Conservation (phyloP, 2,797 vertebrate species). For the Thripadectes ignobilis region DNA sequence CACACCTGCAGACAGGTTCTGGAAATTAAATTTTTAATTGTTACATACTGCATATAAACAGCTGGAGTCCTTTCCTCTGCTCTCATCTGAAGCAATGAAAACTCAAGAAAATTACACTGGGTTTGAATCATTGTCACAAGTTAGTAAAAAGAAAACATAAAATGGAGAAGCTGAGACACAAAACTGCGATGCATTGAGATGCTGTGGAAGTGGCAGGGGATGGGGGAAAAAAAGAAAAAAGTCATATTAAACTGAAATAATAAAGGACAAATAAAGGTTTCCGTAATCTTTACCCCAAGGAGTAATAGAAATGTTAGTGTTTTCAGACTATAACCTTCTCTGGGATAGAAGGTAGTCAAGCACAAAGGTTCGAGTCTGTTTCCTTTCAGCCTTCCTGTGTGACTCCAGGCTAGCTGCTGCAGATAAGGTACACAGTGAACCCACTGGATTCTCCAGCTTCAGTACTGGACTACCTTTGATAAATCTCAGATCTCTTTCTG, state of each 20-base stretch:
- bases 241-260: neutral
- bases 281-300: neutral
- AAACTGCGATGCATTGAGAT: neutral
- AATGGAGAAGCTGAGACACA: slow-evolving; percentile 3
- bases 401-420: neutral
- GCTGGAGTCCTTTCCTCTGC: slow-evolving; percentile 65
- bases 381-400: neutral
- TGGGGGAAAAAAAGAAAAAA: neutral
- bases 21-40: slow-evolving; percentile 75
- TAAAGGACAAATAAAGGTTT: neutral
- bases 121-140: slow-evolving; percentile 60
- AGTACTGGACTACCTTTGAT: neutral
- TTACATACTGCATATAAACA: slow-evolving; percentile 68
- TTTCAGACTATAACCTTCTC: neutral
- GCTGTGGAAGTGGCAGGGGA: neutral
- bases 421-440: neutral
- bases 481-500: neutral
- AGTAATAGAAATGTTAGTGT: neutral
- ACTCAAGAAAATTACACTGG: slow-evolving; percentile 45
- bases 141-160: slow-evolving; percentile 25
- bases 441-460: neutral
- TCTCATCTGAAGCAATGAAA: slow-evolving; percentile 67
- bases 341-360: neutral
- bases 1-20: slow-evolving; percentile 62
- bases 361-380: neutral